Evolutionary conservation across 2,113 vertebrate genomes (phyloP), one percentile per base, ranked within the genome.

Genomic region (Pseudonaja textilis): DNA sequence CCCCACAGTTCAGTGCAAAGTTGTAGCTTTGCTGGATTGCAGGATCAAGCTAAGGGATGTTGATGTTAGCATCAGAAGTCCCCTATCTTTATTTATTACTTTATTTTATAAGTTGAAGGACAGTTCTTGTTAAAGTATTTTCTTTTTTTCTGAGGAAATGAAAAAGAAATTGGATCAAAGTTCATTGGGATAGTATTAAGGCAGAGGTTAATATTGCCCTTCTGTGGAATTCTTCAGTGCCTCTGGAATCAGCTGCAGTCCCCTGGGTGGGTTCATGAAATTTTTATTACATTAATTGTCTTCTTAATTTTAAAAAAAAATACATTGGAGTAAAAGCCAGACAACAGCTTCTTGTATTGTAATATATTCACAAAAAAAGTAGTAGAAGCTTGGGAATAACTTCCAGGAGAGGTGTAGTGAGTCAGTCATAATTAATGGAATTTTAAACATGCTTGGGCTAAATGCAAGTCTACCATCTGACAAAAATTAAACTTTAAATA

Each of bases 201-300:
- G 5, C 0, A 92, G 85, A 93, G 95, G 12, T 94, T 57, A 10
- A 85, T 26, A 11, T 90, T 12, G 90, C 50, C 89, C 92, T 2
- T 0, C 93, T 90, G 55, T 56, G 93, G 91, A 95, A 29, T 7
- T 0, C 0, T 50, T 0, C 1, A 0, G 9, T 1, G 56, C 59
- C 81, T 45, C 22, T 1, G 0, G 93, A 52, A 92, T 92, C 5
- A 39, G 1, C 16, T 6, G 0, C 0, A 74, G n/a, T 85, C 95
- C 89, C 42, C 0, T 0, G 23, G 23, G 59, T 61, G 59, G 95
- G 3, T 0, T 90, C 0, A 4, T 29, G 1, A 1, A 85, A 0
- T 1, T 1, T 54, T 14, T 47, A 59, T 91, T 18, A 16, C 3
- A n/a, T 90, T 16, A 3, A 54, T 61, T 59, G 18, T 69, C 64